Conservation (phyloP, 2,113 vertebrate genomes). For the Callaeas wilsoni region DNA sequence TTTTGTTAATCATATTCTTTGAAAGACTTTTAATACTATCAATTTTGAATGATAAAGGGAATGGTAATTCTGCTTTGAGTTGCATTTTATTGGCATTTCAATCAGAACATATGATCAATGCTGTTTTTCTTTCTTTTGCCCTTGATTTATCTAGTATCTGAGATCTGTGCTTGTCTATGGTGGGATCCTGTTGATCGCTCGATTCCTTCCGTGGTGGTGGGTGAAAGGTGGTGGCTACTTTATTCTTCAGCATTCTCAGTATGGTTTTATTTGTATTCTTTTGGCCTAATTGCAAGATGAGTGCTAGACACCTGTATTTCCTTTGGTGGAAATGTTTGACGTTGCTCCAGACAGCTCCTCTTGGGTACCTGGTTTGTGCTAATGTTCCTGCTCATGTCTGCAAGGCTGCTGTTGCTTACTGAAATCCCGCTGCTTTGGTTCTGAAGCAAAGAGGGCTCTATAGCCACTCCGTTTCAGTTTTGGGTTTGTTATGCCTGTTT, state of each 20-base stretch:
- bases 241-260: slow-evolving; percentile 43
- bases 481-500: neutral
- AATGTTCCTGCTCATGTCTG: neutral
- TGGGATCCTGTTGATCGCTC: slow-evolving; percentile 70
- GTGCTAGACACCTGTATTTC: neutral
- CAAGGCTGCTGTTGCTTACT: neutral
- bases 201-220: slow-evolving; percentile 71
- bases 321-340: slow-evolving; percentile 10
- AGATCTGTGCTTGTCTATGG: slow-evolving; percentile 72
- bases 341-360: slow-evolving; percentile 50
- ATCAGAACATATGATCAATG: slow-evolving; percentile 52
- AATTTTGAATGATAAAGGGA: neutral
- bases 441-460: neutral
- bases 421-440: neutral
- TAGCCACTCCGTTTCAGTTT: neutral
- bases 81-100: slow-evolving; percentile 22
- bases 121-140: slow-evolving; percentile 72
- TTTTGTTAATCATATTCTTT: neutral
- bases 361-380: neutral
- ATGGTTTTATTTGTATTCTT: slow-evolving; percentile 39
- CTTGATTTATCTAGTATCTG: slow-evolving; percentile 72
- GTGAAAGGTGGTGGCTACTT: slow-evolving; percentile 72
- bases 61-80: neutral
- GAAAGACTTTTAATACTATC: neutral
- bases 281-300: slow-evolving; percentile 47